phyloP scores from a whole-genome alignment of 2,888 invertebrate species.

The Actias luna region DNA sequence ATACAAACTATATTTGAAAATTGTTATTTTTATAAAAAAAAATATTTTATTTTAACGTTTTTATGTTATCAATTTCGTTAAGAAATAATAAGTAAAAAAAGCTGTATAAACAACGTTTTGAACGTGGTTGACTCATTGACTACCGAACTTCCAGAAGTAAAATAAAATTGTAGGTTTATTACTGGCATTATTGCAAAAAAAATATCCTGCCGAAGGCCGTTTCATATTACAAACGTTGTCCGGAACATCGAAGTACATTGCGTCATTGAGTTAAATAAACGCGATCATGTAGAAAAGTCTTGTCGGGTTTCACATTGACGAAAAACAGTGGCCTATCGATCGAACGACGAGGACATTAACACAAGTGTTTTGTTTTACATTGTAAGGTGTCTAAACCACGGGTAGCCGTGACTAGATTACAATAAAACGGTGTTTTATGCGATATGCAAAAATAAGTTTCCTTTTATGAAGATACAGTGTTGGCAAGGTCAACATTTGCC shows the following conservation, averaged over 20 bases:
- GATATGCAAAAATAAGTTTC: slow-evolving; percentile 1
- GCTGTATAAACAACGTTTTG: background rate
- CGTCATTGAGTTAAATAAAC: slow-evolving; percentile 14
- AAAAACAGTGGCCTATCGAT: slow-evolving; percentile 44
- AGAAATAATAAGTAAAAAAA: background rate
- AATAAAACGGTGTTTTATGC: background rate
- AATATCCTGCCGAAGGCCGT: slow-evolving; percentile 1
- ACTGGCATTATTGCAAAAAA: slow-evolving; percentile 1
- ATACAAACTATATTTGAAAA: too few species aligned
- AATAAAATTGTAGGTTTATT: background rate
- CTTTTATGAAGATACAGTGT: background rate
- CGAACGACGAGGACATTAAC: slow-evolving; percentile 50
- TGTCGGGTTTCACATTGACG: slow-evolving; percentile 60
- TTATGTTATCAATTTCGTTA: too few species aligned
- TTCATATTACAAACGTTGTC: background rate
- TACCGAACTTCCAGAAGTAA: background rate
- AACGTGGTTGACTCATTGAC: background rate
- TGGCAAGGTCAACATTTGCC: background rate
- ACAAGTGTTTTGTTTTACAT: slow-evolving; percentile 39
- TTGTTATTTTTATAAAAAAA: too few species aligned
- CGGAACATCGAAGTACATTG: slow-evolving; percentile 7
- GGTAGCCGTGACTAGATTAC: background rate
- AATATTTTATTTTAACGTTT: too few species aligned
- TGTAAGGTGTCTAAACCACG: background rate
- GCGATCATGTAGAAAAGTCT: slow-evolving; percentile 33